phyloP scores from a whole-genome alignment of 2,113 vertebrate genomes.

The Stictonetta naevosa region DNA sequence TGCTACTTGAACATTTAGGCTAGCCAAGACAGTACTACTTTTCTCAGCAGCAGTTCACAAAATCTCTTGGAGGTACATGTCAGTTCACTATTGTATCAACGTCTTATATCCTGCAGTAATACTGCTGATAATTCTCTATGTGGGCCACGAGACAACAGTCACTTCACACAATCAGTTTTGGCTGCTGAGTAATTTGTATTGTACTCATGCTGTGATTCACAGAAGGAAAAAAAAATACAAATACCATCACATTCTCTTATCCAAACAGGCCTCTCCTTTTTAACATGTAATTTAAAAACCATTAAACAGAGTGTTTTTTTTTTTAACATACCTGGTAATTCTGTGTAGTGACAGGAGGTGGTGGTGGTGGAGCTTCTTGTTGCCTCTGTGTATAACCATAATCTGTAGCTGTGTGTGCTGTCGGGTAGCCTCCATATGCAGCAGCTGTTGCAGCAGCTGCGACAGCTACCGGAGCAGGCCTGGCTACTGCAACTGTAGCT shows the following conservation, averaged over 20 bases:
- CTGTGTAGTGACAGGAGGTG: constrained; percentile 95
- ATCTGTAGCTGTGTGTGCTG: constrained; percentile 89
- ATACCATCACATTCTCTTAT: neutral
- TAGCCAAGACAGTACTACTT: neutral
- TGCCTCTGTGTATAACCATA: constrained; percentile 95
- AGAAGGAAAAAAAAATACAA: neutral
- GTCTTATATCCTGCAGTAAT: neutral
- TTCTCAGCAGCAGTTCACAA: neutral
- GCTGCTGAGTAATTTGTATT: neutral
- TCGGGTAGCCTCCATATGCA: constrained; percentile 93
- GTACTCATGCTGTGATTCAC: neutral
- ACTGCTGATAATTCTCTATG: neutral
- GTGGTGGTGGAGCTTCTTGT: constrained; percentile 94
- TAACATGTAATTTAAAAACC: neutral
- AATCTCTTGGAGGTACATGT: neutral
- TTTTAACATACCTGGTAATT: constrained; percentile 88
- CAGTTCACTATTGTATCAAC: neutral
- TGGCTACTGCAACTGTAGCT: constrained; percentile 91
- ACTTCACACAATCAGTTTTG: neutral
- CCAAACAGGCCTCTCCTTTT: neutral
- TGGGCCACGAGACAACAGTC: fast-evolving
- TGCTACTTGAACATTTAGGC: neutral
- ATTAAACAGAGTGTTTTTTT: neutral
- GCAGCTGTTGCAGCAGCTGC: constrained; percentile 92
- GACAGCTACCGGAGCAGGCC: constrained; percentile 91